A percentile compares a stretch with the other conserved stretches of the same genome.
These are phyloP conservation scores for Meloidogyne chitwoodi DNA, from an alignment of 1,140 invertebrate genomes.

Conservation along the genomic window DNA sequence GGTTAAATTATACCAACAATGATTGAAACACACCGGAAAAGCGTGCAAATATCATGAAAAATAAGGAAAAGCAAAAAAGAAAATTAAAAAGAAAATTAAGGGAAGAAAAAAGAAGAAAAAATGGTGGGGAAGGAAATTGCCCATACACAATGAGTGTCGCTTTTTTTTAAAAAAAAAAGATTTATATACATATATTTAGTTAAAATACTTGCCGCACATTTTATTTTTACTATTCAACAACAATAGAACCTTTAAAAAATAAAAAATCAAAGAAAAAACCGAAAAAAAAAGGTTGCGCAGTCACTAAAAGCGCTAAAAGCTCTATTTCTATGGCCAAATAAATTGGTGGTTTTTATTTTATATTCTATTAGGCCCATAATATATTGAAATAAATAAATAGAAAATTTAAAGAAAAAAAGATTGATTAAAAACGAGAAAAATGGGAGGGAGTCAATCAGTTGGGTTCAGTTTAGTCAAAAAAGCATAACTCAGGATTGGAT, in stretches of 20 bases:
- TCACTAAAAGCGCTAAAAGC: neutral
- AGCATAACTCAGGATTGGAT: neutral
- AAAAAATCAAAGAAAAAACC: neutral
- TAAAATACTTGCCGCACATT: neutral
- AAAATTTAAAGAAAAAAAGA: neutral
- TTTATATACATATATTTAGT: neutral
- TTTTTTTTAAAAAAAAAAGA: neutral
- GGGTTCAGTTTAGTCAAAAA: neutral
- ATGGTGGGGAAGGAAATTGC: neutral
- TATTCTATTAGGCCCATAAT: neutral
- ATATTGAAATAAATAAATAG: neutral
- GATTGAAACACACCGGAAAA: neutral
- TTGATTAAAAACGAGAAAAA: neutral
- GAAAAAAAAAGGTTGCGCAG: neutral
- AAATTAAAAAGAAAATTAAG: neutral
- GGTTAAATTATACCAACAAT: neutral
- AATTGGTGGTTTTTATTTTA: neutral
- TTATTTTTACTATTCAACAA: neutral
- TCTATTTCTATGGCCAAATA: neutral
- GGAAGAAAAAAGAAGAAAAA: too few species aligned
- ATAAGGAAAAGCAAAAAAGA: neutral
- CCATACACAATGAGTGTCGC: neutral
- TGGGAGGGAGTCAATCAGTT: too few species aligned
- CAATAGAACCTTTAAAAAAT: neutral
- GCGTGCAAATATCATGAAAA: neutral